Evolutionary conservation across 2,113 vertebrate species (phyloP), one percentile per base, ranked within the genome.

Genomic region (Girardinichthys multiradiatus): DNA sequence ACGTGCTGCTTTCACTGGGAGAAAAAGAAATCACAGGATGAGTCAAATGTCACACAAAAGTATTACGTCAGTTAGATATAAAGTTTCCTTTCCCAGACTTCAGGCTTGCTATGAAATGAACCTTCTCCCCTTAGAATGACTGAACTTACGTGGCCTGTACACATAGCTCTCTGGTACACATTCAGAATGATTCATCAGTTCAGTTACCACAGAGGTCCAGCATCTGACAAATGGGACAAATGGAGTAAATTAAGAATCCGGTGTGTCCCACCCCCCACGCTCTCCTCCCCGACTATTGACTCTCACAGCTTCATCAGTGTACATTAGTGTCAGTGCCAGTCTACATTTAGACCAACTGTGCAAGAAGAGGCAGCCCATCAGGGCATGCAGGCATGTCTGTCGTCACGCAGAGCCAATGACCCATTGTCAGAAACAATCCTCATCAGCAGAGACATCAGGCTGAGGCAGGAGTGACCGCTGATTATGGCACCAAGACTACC

Each of bases 321-420:
- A 87, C 86, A 90, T 91, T 91, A 92, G 87, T 80, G 89, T 91
- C 89, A 90, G 79, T 85, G 90, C 89, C 89, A 89, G 80, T 90
- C 87, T 88, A 65, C 87, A 90, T 92, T 90, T 87, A 81, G 76
- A 82, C 74, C 72, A 73, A 85, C 72, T 60, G 78, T 80, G 86
- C 79, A 72, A 75, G 87, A 87, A 84, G 85, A 89, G 85, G 79
- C 83, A 68, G 80, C 67, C 76, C 84, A 77, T 89, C 87, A 81
- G 73, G 74, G 64, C 74, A 77, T 64, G 64, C 76, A 76, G 77
- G 51, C 81, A 65, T 70, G 80, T 48, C 76, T 75, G 76, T 79
- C 70, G 65, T 86, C 76, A 81, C 70, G 73, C 78, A 70, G n/a
- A 79, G 57, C 65, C 85, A 77, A 68, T 62, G 80, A 88, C 78